Evolutionary conservation across 2,797 vertebrate genomes (phyloP).

Genomic region (Crypturellus tataupa): DNA sequence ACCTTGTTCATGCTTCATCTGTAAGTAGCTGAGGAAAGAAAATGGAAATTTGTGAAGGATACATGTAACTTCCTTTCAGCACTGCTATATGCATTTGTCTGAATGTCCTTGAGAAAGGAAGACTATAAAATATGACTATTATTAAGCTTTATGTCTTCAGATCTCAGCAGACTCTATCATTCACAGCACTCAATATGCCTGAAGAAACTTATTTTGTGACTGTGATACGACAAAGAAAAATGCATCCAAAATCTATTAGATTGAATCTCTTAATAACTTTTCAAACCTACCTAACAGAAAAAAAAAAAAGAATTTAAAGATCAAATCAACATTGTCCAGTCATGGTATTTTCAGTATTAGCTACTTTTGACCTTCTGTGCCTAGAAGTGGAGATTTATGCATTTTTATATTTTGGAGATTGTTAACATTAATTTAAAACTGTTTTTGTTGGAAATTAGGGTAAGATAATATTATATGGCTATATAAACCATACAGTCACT

Average conservation of each 20-base stretch:
- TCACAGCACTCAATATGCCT: conserved; percentile 34
- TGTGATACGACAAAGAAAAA: conserved; percentile 40
- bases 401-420: not conserved
- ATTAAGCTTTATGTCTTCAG: conserved; percentile 54
- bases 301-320: conserved; percentile 53
- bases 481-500: not conserved
- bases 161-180: conserved; percentile 21
- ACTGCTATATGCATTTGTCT: not conserved
- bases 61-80: not conserved
- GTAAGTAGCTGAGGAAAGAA: not conserved
- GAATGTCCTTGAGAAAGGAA: conserved; percentile 57
- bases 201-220: conserved; percentile 23
- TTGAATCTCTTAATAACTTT: conserved; percentile 31
- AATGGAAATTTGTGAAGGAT: not conserved
- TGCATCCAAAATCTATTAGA: conserved; percentile 43
- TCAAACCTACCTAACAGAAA: conserved; percentile 43
- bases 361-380: conserved; percentile 14
- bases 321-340: conserved; percentile 28
- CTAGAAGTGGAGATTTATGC: not conserved
- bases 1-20: not conserved
- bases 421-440: not conserved
- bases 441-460: not conserved
- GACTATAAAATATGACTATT: conserved; percentile 33
- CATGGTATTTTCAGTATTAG: not conserved
- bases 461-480: not conserved